Base-by-base conservation (phyloP, 2,888 invertebrate species). In the Caenorhabditis virilis region DNA sequence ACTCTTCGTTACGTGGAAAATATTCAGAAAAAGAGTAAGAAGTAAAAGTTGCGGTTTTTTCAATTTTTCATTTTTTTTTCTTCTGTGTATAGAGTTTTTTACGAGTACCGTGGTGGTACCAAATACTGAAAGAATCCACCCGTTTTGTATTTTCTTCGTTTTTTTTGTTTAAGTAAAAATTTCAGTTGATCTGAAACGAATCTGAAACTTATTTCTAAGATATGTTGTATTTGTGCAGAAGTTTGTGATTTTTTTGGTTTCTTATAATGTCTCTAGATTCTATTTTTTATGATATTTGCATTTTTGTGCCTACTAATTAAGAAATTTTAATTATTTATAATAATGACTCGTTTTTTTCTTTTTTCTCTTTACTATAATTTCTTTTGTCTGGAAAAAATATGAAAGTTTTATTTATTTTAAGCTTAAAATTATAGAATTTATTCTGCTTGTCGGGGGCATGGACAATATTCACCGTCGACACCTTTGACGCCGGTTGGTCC, bases 401-500 rank as follows among this genome's bases (percentile, higher is more conserved):
- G 25, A 16, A 6, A 39, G 4, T 39, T 20, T 18, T 16, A 6
- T 20, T 39, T 39, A 11, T n/a, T n/a, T n/a, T n/a, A n/a, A n/a
- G n/a, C n/a, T n/a, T n/a, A n/a, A n/a, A n/a, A n/a, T n/a, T n/a
- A n/a, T n/a, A n/a, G n/a, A n/a, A n/a, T n/a, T n/a, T n/a, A n/a
- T n/a, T 42, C 18, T 6, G 18, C 15, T 30, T 59, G 51, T 23
- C 51, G 59, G n/a, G 69, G 69, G 26, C 69, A 69, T 18, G 58
- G 65, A 41, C 69, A 69, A 30, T 69, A 69, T 54, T 62, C 62
- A 20, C 62, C 69, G 43, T 69, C 65, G 11, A 51, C 45, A 30
- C 69, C 69, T 49, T 55, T 54, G 13, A 54, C 49, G 46, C 64
- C 64, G 0, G 51, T 27, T 6, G 22, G 39, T 48, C 64, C 69